Evolutionary conservation across 2,113 vertebrate species (phyloP).

Genomic region (Stictonetta naevosa): DNA sequence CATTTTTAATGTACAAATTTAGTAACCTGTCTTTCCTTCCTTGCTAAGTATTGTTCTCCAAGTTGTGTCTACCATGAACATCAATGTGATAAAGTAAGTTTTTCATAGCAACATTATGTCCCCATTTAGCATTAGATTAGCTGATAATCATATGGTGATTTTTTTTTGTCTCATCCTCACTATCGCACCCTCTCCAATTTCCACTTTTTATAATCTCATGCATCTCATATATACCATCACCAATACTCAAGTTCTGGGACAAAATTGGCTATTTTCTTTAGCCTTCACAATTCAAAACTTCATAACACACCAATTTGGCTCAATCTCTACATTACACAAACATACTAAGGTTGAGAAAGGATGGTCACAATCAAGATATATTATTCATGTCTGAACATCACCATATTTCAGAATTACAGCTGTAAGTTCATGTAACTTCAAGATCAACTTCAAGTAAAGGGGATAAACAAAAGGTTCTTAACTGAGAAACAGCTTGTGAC

Average conservation of each 20-base stretch:
- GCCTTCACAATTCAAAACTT: neutral
- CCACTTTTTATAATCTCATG: neutral
- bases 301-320: neutral
- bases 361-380: neutral
- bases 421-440: neutral
- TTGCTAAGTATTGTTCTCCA: neutral
- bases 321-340: neutral
- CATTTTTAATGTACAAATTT: neutral
- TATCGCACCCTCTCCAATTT: neutral
- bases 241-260: neutral
- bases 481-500: neutral
- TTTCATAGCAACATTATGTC: neutral
- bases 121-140: neutral
- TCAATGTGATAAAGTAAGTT: neutral
- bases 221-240: neutral
- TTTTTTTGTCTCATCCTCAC: neutral
- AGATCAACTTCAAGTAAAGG: neutral
- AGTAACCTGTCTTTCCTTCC: neutral
- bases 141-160: neutral
- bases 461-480: neutral
- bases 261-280: neutral
- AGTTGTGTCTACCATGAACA: neutral
- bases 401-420: neutral
- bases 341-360: neutral
- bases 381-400: neutral